phyloP scores from a whole-genome alignment of 2,113 vertebrate species.

The Beaufortia kweichowensis region DNA sequence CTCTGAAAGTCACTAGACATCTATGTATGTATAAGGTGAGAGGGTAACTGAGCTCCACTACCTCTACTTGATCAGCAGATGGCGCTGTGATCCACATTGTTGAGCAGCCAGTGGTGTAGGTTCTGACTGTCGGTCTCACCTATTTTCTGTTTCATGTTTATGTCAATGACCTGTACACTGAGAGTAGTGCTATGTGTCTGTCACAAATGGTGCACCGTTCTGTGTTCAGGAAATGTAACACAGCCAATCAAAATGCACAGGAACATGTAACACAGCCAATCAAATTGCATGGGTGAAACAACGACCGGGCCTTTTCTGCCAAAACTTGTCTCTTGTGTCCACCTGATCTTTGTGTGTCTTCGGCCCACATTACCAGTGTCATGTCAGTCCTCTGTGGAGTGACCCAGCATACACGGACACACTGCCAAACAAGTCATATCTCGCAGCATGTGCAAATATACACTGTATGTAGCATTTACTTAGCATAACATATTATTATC shows the following conservation, averaged over 20 bases:
- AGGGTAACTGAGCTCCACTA: constrained; percentile 57
- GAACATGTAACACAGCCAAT: constrained; percentile 55
- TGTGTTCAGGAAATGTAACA: constrained; percentile 58
- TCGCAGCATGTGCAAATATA: constrained; percentile 12
- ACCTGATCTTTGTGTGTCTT: constrained; percentile 58
- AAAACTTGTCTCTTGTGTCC: constrained; percentile 58
- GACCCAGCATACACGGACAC: constrained; percentile 31
- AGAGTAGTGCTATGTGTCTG: constrained; percentile 50
- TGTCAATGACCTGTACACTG: constrained; percentile 53
- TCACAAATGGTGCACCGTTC: constrained; percentile 56
- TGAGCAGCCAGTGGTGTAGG: constrained; percentile 29
- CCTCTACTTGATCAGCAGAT: constrained; percentile 58
- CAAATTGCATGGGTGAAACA: constrained; percentile 63
- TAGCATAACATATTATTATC: constrained; percentile 38
- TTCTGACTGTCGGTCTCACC: constrained; percentile 47
- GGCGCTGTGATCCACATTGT: constrained; percentile 60
- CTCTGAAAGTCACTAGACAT: background rate
- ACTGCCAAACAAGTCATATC: constrained; percentile 44
- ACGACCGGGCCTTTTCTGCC: constrained; percentile 58
- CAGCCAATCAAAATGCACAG: constrained; percentile 53
- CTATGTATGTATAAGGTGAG: background rate
- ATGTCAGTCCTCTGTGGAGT: constrained; percentile 7
- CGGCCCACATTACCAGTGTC: constrained; percentile 57
- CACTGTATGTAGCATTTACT: constrained; percentile 51
- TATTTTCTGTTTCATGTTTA: constrained; percentile 48